Base-by-base conservation (phyloP, 2,888 invertebrate genomes). In the Argynnis bischoffii region DNA sequence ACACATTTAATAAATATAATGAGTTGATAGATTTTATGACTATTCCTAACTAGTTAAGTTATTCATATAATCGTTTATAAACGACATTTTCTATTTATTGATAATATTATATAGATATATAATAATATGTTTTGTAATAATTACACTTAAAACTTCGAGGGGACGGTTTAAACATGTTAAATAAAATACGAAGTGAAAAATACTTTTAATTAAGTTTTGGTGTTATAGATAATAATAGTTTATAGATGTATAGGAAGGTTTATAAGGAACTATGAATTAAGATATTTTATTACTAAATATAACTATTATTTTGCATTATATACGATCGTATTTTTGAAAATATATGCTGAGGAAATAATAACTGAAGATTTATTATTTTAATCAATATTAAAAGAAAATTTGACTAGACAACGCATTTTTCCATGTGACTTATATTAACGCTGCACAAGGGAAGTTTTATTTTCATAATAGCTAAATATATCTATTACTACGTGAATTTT, bases 81-180 rank as follows among this genome's bases (percentile, higher is more conserved):
- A 41, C 35, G 16, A 66, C n/a, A 8, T 60, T 55, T 63, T 61
- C 15, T 61, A 65, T 57, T 47, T 66, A 47, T 69, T 35, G 47
- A 65, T 65, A 67, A 53, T 65, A 57, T 51, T 70, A 72, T 75
- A 76, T 76, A 41, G 35, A 11, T 41, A 70, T 72, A 76, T 76
- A 76, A 76, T 76, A 76, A 77, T 77, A 77, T 77, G 77, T 75
- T 77, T 55, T 59, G 47, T 81, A 70, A 73, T 81, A 82, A 79
- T 81, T 82, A 81, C 80, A 81, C 81, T 87, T 87, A 88, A 87
- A 87, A 86, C 87, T 88, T 81, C 81, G 83, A 79, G 88, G 89
- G 89, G 89, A 89, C 89, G 89, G 89, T 84, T 84, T 81, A 72
- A 85, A 86, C 81, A 78, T 84, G 79, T 85, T 78, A 87, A 87